phyloP scores from a whole-genome alignment of 1,140 invertebrate genomes.

The Habropoda laboriosa region DNA sequence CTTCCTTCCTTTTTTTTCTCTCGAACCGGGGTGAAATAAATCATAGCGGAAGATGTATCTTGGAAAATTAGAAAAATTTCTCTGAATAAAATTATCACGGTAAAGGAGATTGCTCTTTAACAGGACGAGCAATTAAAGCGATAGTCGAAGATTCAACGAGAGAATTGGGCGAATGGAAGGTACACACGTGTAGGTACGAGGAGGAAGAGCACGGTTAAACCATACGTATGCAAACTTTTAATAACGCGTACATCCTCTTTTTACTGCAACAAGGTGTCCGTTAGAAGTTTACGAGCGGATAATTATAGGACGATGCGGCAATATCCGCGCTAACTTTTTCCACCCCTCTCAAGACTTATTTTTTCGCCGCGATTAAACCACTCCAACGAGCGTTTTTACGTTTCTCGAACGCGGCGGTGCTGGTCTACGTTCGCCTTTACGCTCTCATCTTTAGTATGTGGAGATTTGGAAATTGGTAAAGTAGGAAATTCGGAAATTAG shows the following conservation, averaged over 20 bases:
- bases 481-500: too few relatives aligned
- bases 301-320: constrained; percentile 60
- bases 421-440: background rate
- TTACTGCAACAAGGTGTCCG: constrained; percentile 49
- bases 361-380: background rate
- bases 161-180: background rate
- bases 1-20: too few relatives aligned
- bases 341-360: constrained; percentile 19
- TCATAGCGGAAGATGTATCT: background rate
- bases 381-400: background rate
- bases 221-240: constrained; percentile 54
- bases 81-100: too few relatives aligned
- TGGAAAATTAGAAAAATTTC: background rate
- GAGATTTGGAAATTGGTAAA: too few relatives aligned
- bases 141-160: background rate
- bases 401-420: too few relatives aligned
- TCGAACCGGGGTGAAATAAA: background rate
- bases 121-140: too few relatives aligned
- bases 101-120: too few relatives aligned
- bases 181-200: too few relatives aligned
- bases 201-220: background rate
- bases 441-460: too few relatives aligned
- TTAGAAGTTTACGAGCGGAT: constrained; percentile 68
- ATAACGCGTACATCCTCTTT: constrained; percentile 63
- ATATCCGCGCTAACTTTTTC: constrained; percentile 46